Percentiles rank a stretch among this genome's conserved stretches.
Evolutionary conservation across 2,888 invertebrate genomes (phyloP).

Genomic region (Drosophila barbarae): DNA sequence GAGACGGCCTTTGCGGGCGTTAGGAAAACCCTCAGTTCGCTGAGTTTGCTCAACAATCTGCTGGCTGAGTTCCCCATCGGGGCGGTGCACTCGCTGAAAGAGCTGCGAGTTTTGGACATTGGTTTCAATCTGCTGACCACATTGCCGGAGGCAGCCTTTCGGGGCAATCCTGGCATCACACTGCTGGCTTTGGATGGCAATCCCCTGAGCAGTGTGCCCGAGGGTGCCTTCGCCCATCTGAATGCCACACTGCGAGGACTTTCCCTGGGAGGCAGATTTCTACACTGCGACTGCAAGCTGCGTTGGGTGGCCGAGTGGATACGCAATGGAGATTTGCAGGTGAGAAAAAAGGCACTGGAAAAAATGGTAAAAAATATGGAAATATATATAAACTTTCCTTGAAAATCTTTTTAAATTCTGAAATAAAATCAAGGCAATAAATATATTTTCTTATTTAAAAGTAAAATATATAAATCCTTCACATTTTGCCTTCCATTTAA

Average conservation of each 20-base stretch:
- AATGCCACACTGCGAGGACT: constrained; percentile 91
- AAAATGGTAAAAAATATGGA: too few relatives aligned
- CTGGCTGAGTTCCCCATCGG: constrained; percentile 91
- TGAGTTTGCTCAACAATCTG: constrained; percentile 93
- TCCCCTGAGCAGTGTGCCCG: constrained; percentile 91
- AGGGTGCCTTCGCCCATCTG: constrained; percentile 87
- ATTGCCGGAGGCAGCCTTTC: constrained; percentile 89
- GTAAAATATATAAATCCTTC: not conserved
- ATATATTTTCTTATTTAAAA: not conserved
- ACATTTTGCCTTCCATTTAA: not conserved
- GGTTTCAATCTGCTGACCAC: constrained; percentile 94
- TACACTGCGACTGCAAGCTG: constrained; percentile 92
- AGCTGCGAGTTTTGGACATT: constrained; percentile 92
- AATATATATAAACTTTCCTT: too few relatives aligned
- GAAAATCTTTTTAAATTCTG: too few relatives aligned
- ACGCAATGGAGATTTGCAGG: constrained; percentile 91
- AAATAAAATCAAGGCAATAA: too few relatives aligned
- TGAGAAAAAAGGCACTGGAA: constrained; percentile 38
- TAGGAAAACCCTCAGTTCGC: constrained; percentile 89
- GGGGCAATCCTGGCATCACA: constrained; percentile 90
- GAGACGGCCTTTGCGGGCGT: constrained; percentile 89
- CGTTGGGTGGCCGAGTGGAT: constrained; percentile 96
- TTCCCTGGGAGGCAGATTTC: constrained; percentile 91
- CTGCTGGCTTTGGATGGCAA: constrained; percentile 94
- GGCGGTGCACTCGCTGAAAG: constrained; percentile 88